A percentile compares a stretch with the other conserved stretches of the same genome.
These are phyloP conservation scores for Battus philenor DNA, from an alignment of 1,140 invertebrate genomes.

Conservation along the genomic window DNA sequence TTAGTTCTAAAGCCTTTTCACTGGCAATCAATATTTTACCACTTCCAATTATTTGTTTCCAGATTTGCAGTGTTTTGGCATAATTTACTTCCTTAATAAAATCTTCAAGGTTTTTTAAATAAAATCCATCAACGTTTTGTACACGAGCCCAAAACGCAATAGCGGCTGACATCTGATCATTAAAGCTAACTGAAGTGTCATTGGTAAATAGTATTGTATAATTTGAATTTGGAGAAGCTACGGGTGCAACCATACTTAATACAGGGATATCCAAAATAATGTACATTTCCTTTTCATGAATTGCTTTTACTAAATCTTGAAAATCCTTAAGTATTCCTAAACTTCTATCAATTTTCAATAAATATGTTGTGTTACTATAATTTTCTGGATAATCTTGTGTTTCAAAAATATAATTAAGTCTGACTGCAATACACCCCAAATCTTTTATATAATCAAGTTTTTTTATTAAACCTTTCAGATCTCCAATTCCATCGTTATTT, in stretches of 20 bases:
- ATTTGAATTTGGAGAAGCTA: slow-evolving; percentile 34
- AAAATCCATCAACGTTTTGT: slow-evolving; percentile 86
- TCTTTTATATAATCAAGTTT: slow-evolving; percentile 82
- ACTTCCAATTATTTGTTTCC: slow-evolving; percentile 80
- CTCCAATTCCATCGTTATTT: slow-evolving; percentile 84
- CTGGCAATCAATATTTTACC: slow-evolving; percentile 82
- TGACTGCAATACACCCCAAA: slow-evolving; percentile 80
- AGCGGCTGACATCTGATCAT: slow-evolving; percentile 71
- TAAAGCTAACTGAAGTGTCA: slow-evolving; percentile 32
- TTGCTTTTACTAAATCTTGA: slow-evolving; percentile 74
- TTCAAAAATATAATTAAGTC: slow-evolving; percentile 86
- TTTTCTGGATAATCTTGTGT: slow-evolving; percentile 83
- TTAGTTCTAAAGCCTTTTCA: slow-evolving; percentile 74
- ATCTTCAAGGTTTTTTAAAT: slow-evolving; percentile 82
- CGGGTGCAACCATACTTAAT: slow-evolving; percentile 74
- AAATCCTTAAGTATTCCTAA: slow-evolving; percentile 83
- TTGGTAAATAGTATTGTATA: slow-evolving; percentile 33
- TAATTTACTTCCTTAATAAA: slow-evolving; percentile 70
- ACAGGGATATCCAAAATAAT: slow-evolving; percentile 86
- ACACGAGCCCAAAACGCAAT: slow-evolving; percentile 79
- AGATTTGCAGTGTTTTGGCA: slow-evolving; percentile 76
- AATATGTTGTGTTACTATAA: slow-evolving; percentile 79
- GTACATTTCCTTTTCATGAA: slow-evolving; percentile 82
- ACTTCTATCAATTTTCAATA: slow-evolving; percentile 78
- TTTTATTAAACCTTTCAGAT: slow-evolving; percentile 81